A percentile compares a stretch with the other conserved stretches of the same genome.
phyloP scores from a whole-genome alignment of 2,888 invertebrate species.

The Maniola hyperantus region DNA sequence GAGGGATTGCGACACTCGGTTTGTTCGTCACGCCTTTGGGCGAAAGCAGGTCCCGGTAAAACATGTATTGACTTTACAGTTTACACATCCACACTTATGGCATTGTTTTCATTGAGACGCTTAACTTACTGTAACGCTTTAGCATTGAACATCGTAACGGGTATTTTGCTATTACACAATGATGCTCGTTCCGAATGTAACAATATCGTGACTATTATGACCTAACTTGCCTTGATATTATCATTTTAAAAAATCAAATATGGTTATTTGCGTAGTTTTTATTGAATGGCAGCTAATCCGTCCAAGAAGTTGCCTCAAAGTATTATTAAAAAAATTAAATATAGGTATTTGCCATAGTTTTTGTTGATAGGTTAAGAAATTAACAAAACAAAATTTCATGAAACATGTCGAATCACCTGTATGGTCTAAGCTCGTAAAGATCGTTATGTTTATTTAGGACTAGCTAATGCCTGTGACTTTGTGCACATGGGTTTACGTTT shows the following conservation, averaged over 20 bases:
- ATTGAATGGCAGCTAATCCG: no score
- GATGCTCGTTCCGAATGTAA: slow-evolving; percentile 8
- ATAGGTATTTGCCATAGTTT: no score
- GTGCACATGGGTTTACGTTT: no score
- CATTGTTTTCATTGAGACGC: slow-evolving; percentile 69
- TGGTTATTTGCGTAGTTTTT: not conserved
- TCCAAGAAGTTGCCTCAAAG: no score
- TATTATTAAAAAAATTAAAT: no score
- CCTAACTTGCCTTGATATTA: slow-evolving; percentile 27
- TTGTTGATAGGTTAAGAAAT: no score
- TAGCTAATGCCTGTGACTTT: no score
- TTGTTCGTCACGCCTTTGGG: slow-evolving; percentile 74
- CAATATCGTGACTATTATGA: slow-evolving; percentile 29
- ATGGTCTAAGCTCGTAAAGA: no score
- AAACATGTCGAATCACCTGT: not conserved
- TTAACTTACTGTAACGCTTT: slow-evolving; percentile 43
- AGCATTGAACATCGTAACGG: slow-evolving; percentile 28
- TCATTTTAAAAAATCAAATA: not conserved
- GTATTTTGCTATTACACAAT: slow-evolving; percentile 29
- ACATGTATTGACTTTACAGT: slow-evolving; percentile 56
- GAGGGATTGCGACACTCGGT: slow-evolving; percentile 69
- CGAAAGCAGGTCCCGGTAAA: slow-evolving; percentile 71
- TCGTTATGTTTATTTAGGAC: not conserved
- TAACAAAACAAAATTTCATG: not conserved
- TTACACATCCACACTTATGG: slow-evolving; percentile 54